A percentile compares a stretch with the other conserved stretches of the same genome.
Evolutionary conservation across 2,888 invertebrate species (phyloP).

Genomic region (Dryobota labecula): DNA sequence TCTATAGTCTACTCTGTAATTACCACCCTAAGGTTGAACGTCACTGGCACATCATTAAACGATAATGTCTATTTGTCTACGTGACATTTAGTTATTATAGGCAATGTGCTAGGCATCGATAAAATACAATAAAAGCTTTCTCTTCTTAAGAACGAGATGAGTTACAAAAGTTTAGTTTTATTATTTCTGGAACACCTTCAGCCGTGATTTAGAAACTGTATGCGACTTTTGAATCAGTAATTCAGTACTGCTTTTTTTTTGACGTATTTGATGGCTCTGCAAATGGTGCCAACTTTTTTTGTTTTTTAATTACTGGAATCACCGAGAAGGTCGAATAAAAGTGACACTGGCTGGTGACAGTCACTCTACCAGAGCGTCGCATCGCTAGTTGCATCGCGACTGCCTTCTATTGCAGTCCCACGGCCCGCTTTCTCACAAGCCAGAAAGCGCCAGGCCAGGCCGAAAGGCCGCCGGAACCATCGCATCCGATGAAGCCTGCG

Average conservation of each 20-base stretch:
- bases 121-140: conserved; percentile 64
- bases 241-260: neutral
- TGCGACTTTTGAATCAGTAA: conserved; percentile 25
- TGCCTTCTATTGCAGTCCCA: neutral
- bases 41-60: no score
- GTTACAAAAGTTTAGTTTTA: conserved; percentile 60
- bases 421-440: no score
- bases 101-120: conserved; percentile 14
- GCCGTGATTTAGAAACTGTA: conserved; percentile 49
- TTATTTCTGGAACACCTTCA: conserved; percentile 58
- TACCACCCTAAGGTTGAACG: no score
- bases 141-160: conserved; percentile 44
- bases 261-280: no score
- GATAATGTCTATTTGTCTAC: no score
- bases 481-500: no score
- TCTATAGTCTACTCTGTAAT: neutral
- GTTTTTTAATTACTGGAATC: neutral
- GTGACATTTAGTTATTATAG: no score
- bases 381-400: neutral
- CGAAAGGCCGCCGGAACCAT: no score
- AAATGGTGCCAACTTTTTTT: no score
- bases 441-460: no score
- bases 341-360: no score
- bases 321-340: no score
- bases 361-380: neutral